phyloP scores from a whole-genome alignment of 2,888 invertebrate genomes.

The Malacosoma neustria region DNA sequence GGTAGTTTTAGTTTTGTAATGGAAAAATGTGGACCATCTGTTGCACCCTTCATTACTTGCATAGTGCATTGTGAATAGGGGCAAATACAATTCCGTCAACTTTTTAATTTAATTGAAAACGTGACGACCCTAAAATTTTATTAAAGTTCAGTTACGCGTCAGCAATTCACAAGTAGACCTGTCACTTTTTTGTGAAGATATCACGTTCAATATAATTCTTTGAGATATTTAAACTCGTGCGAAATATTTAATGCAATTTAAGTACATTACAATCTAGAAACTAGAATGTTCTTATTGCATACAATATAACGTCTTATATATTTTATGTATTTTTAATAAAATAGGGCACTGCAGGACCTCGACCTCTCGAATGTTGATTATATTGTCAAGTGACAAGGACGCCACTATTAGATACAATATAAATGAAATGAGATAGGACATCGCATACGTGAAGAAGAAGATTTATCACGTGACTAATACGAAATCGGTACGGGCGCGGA shows the following conservation, averaged over 20 bases:
- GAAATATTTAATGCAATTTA: no score
- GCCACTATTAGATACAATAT: conserved; percentile 39
- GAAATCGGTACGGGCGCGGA: conserved; percentile 42
- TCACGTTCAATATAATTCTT: no score
- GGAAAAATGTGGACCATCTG: conserved; percentile 71
- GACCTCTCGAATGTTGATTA: conserved; percentile 37
- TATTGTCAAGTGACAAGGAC: conserved; percentile 43
- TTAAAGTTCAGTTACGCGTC: conserved; percentile 44
- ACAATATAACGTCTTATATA: no score
- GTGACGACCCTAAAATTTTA: conserved; percentile 61
- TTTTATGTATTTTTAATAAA: conserved; percentile 14
- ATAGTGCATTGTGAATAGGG: conserved; percentile 47
- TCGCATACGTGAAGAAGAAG: conserved; percentile 44
- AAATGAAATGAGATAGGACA: conserved; percentile 48
- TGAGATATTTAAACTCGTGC: no score
- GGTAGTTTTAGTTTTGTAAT: conserved; percentile 59
- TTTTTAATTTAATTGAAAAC: conserved; percentile 72
- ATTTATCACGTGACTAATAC: conserved; percentile 74
- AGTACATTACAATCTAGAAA: no score
- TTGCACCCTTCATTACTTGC: conserved; percentile 70
- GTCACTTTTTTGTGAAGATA: no score
- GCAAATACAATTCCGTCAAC: conserved; percentile 54
- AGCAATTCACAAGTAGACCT: conserved; percentile 33
- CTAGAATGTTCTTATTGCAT: no score
- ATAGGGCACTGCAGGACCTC: not conserved